phyloP scores from a whole-genome alignment of 1,140 invertebrate species.

The Popillia japonica region DNA sequence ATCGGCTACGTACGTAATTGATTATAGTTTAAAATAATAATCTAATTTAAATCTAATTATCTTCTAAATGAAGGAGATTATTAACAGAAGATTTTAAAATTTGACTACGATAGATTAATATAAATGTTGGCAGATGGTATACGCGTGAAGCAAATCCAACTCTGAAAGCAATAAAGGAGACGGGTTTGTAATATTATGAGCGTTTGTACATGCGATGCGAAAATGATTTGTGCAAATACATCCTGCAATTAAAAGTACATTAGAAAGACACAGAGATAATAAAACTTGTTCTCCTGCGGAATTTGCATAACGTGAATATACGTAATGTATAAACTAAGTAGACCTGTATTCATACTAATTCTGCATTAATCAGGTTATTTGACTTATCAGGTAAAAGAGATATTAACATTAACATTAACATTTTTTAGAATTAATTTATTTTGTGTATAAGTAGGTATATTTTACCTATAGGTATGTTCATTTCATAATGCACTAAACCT shows the following conservation, averaged over 20 bases:
- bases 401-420: too few species aligned
- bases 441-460: too few species aligned
- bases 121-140: not conserved
- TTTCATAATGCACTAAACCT: too few species aligned
- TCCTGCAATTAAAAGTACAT: conserved; percentile 11
- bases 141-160: not conserved
- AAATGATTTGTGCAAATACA: not conserved
- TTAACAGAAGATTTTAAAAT: too few species aligned
- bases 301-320: not conserved
- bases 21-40: too few species aligned
- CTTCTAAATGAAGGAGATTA: too few species aligned
- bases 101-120: not conserved
- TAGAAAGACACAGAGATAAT: not conserved
- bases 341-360: not conserved
- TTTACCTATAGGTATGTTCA: too few species aligned
- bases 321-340: not conserved
- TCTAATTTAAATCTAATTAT: too few species aligned
- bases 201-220: not conserved
- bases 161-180: not conserved
- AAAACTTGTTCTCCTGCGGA: not conserved
- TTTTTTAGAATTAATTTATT: too few species aligned
- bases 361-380: not conserved
- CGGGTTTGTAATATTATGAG: not conserved
- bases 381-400: not conserved
- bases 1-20: too few species aligned